Evolutionary conservation across 2,113 vertebrate genomes (phyloP).

Genomic region (Harpagus bidentatus): DNA sequence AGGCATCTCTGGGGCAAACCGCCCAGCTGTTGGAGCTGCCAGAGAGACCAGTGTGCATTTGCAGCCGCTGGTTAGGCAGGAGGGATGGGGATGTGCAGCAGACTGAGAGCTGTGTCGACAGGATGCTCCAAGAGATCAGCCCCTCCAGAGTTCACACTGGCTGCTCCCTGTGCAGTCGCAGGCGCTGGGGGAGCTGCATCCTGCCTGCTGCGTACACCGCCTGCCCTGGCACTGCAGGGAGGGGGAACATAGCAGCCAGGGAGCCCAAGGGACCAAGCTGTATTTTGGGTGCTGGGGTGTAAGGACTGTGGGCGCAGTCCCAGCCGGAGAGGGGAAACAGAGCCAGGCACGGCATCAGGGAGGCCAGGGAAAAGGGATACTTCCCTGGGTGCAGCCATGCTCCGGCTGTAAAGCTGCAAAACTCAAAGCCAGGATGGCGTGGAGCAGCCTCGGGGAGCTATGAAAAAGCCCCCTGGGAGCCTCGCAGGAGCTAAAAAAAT

Average conservation of each 20-base stretch:
- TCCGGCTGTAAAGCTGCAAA: not conserved
- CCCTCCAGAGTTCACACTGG: too few relatives aligned
- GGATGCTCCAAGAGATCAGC: too few relatives aligned
- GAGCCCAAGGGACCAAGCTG: rapidly evolving
- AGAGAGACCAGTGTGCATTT: too few relatives aligned
- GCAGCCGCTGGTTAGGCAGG: too few relatives aligned
- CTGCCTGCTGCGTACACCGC: too few relatives aligned
- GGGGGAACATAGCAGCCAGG: not conserved
- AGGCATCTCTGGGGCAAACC: not conserved
- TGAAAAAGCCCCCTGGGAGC: not conserved
- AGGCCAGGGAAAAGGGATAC: not conserved
- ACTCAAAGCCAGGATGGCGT: not conserved
- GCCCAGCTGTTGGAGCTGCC: too few relatives aligned
- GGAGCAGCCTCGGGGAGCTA: not conserved
- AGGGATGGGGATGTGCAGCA: too few relatives aligned
- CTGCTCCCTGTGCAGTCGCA: too few relatives aligned
- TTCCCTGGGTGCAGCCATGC: not conserved
- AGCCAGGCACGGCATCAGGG: rapidly evolving
- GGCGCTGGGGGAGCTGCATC: too few relatives aligned
- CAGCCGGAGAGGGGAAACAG: not conserved
- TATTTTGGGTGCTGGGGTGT: not conserved
- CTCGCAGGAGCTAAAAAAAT: not conserved
- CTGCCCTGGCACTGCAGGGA: rapidly evolving
- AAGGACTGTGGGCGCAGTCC: not conserved
- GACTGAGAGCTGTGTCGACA: too few relatives aligned